A percentile compares a stretch with the other conserved stretches of the same genome.
Evolutionary conservation across 2,113 vertebrate genomes (phyloP).

Genomic region (Daboia siamensis): DNA sequence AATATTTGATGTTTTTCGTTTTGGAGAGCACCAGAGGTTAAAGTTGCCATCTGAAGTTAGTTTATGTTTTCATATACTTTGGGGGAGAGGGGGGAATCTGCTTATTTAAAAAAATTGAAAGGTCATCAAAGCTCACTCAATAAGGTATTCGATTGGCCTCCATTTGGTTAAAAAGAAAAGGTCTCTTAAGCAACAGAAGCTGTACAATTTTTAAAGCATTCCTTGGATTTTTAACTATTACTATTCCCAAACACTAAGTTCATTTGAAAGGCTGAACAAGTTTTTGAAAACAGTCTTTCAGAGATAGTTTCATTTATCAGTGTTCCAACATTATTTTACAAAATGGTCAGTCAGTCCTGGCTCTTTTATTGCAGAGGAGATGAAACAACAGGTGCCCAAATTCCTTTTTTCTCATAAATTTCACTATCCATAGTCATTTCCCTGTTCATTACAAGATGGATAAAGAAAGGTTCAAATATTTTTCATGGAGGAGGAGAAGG

Average conservation of each 20-base stretch:
- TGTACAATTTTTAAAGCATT: conserved; percentile 38
- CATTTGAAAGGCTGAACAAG: conserved; percentile 3
- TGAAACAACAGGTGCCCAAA: conserved; percentile 62
- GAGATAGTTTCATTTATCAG: conserved; percentile 29
- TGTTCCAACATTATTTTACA: conserved; percentile 52
- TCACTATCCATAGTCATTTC: conserved; percentile 52
- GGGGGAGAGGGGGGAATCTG: conserved; percentile 31
- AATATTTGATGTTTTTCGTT: conserved; percentile 68
- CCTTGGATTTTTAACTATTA: conserved; percentile 27
- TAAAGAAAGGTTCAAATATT: conserved; percentile 39
- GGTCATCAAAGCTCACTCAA: conserved; percentile 70
- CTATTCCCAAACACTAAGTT: conserved; percentile 34
- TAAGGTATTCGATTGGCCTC: conserved; percentile 66
- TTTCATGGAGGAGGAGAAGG: background rate
- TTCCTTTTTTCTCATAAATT: conserved; percentile 66
- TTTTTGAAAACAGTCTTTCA: conserved; percentile 32
- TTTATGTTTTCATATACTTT: conserved; percentile 63
- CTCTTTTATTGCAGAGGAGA: conserved; percentile 58
- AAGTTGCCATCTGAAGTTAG: conserved; percentile 75
- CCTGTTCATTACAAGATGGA: conserved; percentile 63
- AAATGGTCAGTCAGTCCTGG: conserved; percentile 55
- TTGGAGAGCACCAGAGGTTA: conserved; percentile 67
- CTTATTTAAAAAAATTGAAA: conserved; percentile 66
- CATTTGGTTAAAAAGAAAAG: conserved; percentile 56
- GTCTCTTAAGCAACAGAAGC: conserved; percentile 47